Evolutionary conservation across 2,888 invertebrate species (phyloP).

Genomic region (Campoplex capitator): DNA sequence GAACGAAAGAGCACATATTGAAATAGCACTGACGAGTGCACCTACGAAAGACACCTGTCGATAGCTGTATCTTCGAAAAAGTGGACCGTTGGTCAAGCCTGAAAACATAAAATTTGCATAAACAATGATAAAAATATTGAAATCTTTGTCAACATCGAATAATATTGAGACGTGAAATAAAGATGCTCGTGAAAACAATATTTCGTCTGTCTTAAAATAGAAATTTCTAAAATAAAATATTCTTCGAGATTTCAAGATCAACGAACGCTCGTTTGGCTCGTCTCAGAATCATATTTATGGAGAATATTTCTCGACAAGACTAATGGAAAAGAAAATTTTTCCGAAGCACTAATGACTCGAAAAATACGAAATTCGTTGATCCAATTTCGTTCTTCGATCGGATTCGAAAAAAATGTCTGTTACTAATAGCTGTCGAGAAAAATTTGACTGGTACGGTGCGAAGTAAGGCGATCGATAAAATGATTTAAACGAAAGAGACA

Average conservation of each 20-base stretch:
- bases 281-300: not conserved
- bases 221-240: not conserved
- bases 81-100: constrained; percentile 90
- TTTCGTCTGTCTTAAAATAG: not conserved
- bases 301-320: too few relatives aligned
- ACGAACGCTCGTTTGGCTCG: too few relatives aligned
- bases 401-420: not conserved
- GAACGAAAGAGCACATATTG: constrained; percentile 87
- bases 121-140: not conserved
- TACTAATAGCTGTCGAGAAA: not conserved
- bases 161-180: not conserved
- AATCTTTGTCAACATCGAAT: not conserved
- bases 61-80: constrained; percentile 89
- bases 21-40: constrained; percentile 87
- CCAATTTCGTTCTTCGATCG: not conserved
- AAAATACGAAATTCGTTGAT: not conserved
- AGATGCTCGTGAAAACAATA: not conserved
- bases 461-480: not conserved
- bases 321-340: not conserved
- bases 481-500: not conserved
- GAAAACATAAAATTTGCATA: constrained; percentile 75
- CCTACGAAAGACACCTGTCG: constrained; percentile 89
- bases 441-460: not conserved
- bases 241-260: not conserved
- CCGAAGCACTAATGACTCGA: not conserved